Evolutionary conservation across 2,888 invertebrate genomes (phyloP).

Genomic region (Epinotia demarniana): DNA sequence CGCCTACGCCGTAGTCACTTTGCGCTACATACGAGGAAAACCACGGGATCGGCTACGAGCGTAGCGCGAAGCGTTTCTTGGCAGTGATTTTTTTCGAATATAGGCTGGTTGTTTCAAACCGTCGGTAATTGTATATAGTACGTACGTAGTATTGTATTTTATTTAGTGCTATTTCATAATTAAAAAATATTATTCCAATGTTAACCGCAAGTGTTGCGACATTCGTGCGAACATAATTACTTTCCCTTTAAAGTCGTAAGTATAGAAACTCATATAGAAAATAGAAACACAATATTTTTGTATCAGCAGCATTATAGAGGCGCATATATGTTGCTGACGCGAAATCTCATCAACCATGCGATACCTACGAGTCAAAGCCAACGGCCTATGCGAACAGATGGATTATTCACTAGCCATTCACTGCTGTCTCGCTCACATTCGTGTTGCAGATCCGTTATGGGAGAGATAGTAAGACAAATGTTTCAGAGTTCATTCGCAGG

Average conservation of each 20-base stretch:
- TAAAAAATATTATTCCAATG: too few relatives aligned
- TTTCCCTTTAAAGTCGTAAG: not conserved
- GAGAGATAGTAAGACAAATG: too few relatives aligned
- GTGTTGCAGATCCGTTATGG: not conserved
- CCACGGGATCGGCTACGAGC: too few relatives aligned
- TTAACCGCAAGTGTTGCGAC: not conserved
- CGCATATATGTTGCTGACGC: not conserved
- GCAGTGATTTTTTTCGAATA: too few relatives aligned
- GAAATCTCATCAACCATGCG: not conserved
- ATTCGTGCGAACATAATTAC: not conserved
- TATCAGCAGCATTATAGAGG: not conserved
- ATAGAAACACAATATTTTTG: not conserved
- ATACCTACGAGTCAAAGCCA: not conserved
- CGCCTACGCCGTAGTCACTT: too few relatives aligned
- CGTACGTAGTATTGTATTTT: too few relatives aligned
- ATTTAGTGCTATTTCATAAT: too few relatives aligned
- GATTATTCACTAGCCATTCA: not conserved
- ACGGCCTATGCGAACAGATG: not conserved
- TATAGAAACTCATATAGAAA: not conserved
- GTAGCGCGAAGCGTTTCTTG: too few relatives aligned
- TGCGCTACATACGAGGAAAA: too few relatives aligned
- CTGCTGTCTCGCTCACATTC: not conserved
- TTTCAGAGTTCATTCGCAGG: too few relatives aligned
- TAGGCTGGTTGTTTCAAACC: too few relatives aligned
- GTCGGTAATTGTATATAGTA: too few relatives aligned